Conservation (phyloP, 2,888 invertebrate genomes). For the Pegoplata infirma region DNA sequence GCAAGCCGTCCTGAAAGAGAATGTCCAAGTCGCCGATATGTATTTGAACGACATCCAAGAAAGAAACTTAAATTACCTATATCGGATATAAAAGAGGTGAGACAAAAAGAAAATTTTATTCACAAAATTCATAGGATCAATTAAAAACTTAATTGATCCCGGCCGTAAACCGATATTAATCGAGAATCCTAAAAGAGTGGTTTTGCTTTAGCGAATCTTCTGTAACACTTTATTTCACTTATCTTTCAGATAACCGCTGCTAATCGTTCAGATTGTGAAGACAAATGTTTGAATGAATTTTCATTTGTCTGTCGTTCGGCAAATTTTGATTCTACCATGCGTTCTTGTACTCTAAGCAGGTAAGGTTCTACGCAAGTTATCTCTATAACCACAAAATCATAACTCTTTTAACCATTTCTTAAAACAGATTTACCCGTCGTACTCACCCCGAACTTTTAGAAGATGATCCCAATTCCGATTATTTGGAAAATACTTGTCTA, state of each 20-base stretch:
- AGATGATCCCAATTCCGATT: constrained; percentile 92
- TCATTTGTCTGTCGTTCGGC: constrained; percentile 93
- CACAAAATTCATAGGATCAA: too few species aligned
- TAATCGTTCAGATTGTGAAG: constrained; percentile 93
- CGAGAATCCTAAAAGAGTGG: too few species aligned
- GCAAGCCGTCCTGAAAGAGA: constrained; percentile 92
- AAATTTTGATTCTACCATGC: constrained; percentile 87
- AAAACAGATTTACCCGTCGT: constrained; percentile 85
- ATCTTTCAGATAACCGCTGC: constrained; percentile 82
- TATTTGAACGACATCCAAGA: constrained; percentile 91
- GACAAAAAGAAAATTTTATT: background rate
- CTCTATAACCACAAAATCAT: background rate
- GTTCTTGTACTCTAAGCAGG: constrained; percentile 88
- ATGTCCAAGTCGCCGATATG: constrained; percentile 92
- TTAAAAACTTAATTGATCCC: too few species aligned
- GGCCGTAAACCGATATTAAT: too few species aligned
- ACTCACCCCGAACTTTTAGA: constrained; percentile 91
- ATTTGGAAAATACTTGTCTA: constrained; percentile 93
- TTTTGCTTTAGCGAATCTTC: too few species aligned
- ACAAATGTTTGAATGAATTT: constrained; percentile 92
- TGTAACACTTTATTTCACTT: background rate
- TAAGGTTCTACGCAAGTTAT: constrained; percentile 43
- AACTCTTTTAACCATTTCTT: background rate
- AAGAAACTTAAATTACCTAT: constrained; percentile 89
- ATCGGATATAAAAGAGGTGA: constrained; percentile 89